Evolutionary conservation across 2,888 invertebrate species (phyloP), one percentile per base, ranked within the genome.

Genomic region (Sinodicranocentrus sp.): DNA sequence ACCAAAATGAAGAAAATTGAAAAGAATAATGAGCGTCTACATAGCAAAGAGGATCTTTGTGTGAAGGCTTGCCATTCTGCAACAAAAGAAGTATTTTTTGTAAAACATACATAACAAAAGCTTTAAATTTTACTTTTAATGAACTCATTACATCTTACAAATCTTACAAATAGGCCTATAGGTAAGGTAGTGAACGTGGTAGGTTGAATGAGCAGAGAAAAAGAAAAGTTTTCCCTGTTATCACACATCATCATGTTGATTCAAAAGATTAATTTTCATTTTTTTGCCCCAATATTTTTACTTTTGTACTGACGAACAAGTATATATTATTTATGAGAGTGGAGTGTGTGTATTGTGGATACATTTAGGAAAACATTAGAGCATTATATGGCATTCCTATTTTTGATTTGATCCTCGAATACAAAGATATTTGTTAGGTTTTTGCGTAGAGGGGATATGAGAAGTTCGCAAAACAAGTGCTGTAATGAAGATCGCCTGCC

Each of bases 221-320:
- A 57, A 48, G 65, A 75, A 75, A 75, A 75, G 75, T 54, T 65
- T 65, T 75, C n/a, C 44, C 52, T 52, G 48, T 63, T 75, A 75
- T 75, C 75, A 75, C 63, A 33, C 63, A 61, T 57, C 19, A 75
- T 75, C 75, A 23, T 28, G 26, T 52, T 52, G 75, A 75, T 75
- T 63, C 23, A 75, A 63, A 63, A 75, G 75, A 65, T 75, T 65
- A 65, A 75, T 75, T 75, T 73, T 63, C 21, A 44, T 28, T 54
- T 70, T 67, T 70, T 54, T 54, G 28, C 54, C 17, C 54, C 28
- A 33, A 70, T 28, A 48, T 25, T 33, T 70, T 54, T 70, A 19
- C 21, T 23, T 43, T 43, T 72, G 43, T 25, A 72, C 21, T 28
- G 33, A 25, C 15, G n/a, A n/a, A n/a, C n/a, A n/a, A n/a, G n/a